Base-by-base conservation (phyloP, 2,113 vertebrate species). In the Otolemur garnettii region DNA sequence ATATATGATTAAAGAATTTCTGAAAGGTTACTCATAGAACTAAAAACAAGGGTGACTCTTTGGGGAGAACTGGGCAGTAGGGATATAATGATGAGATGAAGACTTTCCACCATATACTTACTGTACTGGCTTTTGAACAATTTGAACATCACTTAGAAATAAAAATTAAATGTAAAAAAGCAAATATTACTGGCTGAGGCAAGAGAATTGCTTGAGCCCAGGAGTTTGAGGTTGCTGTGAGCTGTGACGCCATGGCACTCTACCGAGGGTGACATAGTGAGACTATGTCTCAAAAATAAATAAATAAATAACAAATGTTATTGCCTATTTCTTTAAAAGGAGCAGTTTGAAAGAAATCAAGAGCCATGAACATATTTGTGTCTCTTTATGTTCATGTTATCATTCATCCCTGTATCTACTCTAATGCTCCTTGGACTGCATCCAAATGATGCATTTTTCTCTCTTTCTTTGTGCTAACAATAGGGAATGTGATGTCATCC, bases 101-200 rank as follows among this genome's bases (percentile, higher is more conserved):
- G 22, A 59, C 21, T 77, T 87, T 71, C 68, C 6, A 33, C 14
- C 10, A 8, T 77, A 38, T 22, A 53, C 7, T 53, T 55, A 80
- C 1, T 24, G 11, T 21, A 35, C 35, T 79, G 30, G 68, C 7
- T 93, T 91, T 93, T 77, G 45, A 90, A 88, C 66, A 30, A 86
- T 30, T 74, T 62, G 45, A 88, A 60, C 69, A 60, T 81, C 69
- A 85, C 30, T 28, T 68, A 90, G 17, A 74, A 8, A 62, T 14
- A 89, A 87, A 96, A 92, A 53, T 35, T 81, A 78, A 95, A 90
- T 18, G 22, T 74, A 62, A 95, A 90, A 91, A 12, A 38, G 38
- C 38, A 78, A 68, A 50, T 50, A 10, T 50, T 50, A 50, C 9
- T 50, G 45, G 45, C 45, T 50, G 45, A 50, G 45, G 7, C 45